Conservation (phyloP, 2,113 vertebrate genomes). For the Hydrochoerus hydrochaeris region DNA sequence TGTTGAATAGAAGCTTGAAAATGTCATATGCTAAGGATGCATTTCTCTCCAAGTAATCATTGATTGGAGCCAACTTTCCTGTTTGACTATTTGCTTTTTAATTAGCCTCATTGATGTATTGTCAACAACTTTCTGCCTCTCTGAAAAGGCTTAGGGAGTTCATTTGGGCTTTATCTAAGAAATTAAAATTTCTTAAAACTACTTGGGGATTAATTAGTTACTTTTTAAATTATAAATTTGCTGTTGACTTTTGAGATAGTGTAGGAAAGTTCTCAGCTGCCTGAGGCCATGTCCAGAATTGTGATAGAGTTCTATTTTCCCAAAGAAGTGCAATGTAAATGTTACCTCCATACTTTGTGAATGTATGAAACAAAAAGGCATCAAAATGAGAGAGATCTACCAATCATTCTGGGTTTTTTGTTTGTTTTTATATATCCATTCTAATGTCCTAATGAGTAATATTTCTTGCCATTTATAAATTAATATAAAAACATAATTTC, state of each 20-base stretch:
- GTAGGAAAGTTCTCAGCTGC: not conserved
- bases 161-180: slow-evolving; percentile 54
- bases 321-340: not conserved
- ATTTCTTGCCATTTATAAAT: slow-evolving; percentile 1
- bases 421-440: not conserved
- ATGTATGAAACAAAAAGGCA: not conserved
- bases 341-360: not conserved
- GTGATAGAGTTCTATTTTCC: not conserved
- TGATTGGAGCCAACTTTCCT: slow-evolving; percentile 33
- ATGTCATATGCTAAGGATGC: not conserved
- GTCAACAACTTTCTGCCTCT: slow-evolving; percentile 27
- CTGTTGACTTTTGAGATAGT: not conserved
- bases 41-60: not conserved
- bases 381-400: not conserved
- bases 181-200: slow-evolving; percentile 28
- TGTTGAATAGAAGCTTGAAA: not conserved
- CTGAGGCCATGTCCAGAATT: slow-evolving; percentile 12
- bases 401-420: not conserved
- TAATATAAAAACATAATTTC: not conserved
- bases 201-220: slow-evolving; percentile 62
- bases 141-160: slow-evolving; percentile 43
- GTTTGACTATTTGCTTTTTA: slow-evolving; percentile 61
- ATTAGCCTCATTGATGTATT: slow-evolving; percentile 46
- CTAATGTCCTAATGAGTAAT: not conserved
- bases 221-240: not conserved